Percentiles rank a stretch among this genome's conserved stretches.
Evolutionary conservation across 2,113 vertebrate genomes (phyloP).

Genomic region (Grantiella picta): DNA sequence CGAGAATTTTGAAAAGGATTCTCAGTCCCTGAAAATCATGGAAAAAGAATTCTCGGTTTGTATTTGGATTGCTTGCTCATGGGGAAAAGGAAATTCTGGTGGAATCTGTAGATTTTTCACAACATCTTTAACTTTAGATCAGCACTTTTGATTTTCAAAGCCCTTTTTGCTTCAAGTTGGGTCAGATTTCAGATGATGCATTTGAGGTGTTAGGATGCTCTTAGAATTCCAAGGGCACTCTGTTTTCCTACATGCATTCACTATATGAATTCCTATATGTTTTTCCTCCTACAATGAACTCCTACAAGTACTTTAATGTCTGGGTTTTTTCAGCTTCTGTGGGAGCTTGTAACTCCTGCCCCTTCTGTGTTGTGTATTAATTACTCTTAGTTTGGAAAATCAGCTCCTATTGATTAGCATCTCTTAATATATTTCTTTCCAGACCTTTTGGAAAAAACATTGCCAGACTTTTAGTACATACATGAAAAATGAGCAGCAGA

Average conservation of each 20-base stretch:
- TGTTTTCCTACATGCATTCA: background rate
- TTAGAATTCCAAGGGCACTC: background rate
- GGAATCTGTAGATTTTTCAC: background rate
- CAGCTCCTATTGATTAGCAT: background rate
- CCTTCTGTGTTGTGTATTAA: background rate
- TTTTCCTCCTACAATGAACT: background rate
- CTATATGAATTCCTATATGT: fast-evolving
- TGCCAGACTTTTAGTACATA: constrained; percentile 52
- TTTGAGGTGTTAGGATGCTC: background rate
- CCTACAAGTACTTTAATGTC: background rate
- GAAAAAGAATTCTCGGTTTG: constrained; percentile 88
- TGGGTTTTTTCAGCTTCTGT: background rate
- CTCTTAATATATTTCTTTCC: constrained; percentile 19
- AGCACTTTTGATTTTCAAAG: background rate
- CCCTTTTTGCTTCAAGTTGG: background rate
- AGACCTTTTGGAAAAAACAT: constrained; percentile 73
- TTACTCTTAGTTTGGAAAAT: background rate
- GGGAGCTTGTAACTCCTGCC: background rate
- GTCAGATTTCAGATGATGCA: background rate
- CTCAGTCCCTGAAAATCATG: constrained; percentile 78
- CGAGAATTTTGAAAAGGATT: constrained; percentile 82
- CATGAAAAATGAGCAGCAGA: constrained; percentile 68
- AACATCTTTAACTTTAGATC: background rate
- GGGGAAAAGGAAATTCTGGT: background rate
- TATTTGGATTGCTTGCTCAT: background rate